A percentile compares a stretch with the other conserved stretches of the same genome.
Conservation (phyloP, 1,140 invertebrate species). For the Ostrea edulis region DNA sequence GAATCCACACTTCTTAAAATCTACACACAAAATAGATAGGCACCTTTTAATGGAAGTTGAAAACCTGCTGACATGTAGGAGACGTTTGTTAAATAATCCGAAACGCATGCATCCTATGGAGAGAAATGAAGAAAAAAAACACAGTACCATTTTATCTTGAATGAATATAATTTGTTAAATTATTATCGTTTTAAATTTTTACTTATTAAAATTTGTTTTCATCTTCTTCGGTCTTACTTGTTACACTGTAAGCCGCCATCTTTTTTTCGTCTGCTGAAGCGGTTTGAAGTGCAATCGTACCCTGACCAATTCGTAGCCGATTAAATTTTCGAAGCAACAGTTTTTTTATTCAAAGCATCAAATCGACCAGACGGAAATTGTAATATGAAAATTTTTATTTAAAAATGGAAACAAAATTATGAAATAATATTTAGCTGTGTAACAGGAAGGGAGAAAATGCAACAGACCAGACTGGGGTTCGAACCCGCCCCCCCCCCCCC, state of each 20-base stretch:
- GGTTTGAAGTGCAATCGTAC: too few species aligned
- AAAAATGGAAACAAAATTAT: too few species aligned
- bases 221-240: neutral
- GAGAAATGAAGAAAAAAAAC: neutral
- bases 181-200: neutral
- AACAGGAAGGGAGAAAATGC: too few species aligned
- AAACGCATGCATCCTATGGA: neutral
- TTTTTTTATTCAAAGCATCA: neutral
- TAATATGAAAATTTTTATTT: too few species aligned
- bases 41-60: constrained; percentile 23
- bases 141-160: neutral
- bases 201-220: neutral
- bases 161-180: neutral
- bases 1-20: neutral
- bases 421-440: too few species aligned
- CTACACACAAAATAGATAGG: neutral
- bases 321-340: neutral
- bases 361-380: too few species aligned
- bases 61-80: neutral
- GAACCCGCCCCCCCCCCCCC: too few species aligned
- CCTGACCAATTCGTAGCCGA: too few species aligned
- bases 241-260: neutral
- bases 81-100: neutral
- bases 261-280: constrained; percentile 7
- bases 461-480: too few species aligned